These are phyloP conservation scores for Leptodactylus fallax DNA, from an alignment of 2,797 vertebrate genomes.

Conservation along the genomic window DNA sequence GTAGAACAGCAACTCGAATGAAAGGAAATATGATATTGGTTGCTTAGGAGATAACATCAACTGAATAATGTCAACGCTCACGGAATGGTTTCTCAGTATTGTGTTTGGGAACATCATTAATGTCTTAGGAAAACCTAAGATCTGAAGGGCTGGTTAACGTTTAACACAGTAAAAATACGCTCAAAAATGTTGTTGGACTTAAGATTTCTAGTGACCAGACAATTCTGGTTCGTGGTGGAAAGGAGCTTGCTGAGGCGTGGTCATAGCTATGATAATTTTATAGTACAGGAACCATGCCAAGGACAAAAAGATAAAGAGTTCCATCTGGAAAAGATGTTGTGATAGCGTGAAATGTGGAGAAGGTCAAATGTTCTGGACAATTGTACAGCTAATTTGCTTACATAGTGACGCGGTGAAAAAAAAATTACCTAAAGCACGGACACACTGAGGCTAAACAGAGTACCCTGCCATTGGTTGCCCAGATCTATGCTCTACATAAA, in stretches of 20 bases:
- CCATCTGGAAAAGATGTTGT: slow-evolving; percentile 21
- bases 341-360: slow-evolving; percentile 26
- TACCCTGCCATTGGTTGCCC: neutral
- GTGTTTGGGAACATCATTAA: neutral
- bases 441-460: neutral
- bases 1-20: too few relatives aligned
- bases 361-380: neutral
- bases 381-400: neutral
- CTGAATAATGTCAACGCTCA: neutral
- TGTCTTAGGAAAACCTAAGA: neutral
- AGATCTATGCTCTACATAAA: neutral
- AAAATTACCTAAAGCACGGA: neutral
- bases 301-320: slow-evolving; percentile 33
- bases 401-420: neutral
- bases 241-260: slow-evolving; percentile 14
- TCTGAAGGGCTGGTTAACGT: slow-evolving; percentile 51
- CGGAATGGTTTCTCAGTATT: neutral
- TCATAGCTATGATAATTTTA: slow-evolving; percentile 38
- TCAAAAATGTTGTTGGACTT: slow-evolving; percentile 4
- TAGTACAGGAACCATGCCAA: slow-evolving; percentile 39
- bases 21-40: too few relatives aligned
- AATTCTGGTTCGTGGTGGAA: slow-evolving; percentile 48
- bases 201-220: slow-evolving; percentile 21
- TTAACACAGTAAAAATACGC: slow-evolving; percentile 49
- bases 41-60: slow-evolving; percentile 19